Percentiles rank a stretch among this genome's conserved stretches.
phyloP scores from a whole-genome alignment of 2,797 vertebrate genomes.

The Toxotes lorentzi region DNA sequence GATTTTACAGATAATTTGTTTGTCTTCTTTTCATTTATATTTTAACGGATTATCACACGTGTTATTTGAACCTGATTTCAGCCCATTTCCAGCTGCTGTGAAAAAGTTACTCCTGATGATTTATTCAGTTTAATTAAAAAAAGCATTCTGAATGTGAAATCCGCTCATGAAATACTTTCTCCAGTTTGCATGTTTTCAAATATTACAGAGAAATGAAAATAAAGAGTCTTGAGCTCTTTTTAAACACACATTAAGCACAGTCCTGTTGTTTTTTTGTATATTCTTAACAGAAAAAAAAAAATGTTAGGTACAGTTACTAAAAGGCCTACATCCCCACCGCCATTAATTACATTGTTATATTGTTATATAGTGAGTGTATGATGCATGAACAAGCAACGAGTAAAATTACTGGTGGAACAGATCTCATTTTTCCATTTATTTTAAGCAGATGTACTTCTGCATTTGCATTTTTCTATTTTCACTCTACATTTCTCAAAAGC shows the following conservation, averaged over 20 bases:
- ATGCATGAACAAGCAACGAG: background rate
- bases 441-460: too few relatives aligned
- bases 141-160: background rate
- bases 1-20: slow-evolving; percentile 54
- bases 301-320: background rate
- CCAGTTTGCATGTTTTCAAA: background rate
- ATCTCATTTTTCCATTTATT: background rate
- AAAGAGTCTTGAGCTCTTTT: background rate
- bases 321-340: background rate
- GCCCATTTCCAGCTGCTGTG: slow-evolving; percentile 16
- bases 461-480: too few relatives aligned
- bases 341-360: background rate
- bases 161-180: background rate
- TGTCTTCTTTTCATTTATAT: slow-evolving; percentile 49
- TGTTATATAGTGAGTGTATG: background rate
- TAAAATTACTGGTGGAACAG: background rate
- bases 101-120: slow-evolving; percentile 21
- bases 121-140: slow-evolving; percentile 21
- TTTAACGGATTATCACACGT: slow-evolving; percentile 34
- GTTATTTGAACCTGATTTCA: slow-evolving; percentile 27
- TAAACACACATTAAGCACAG: background rate
- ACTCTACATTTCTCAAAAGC: too few relatives aligned
- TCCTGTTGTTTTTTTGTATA: background rate
- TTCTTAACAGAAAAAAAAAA: background rate
- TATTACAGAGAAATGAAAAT: slow-evolving; percentile 8